A percentile compares a stretch with the other conserved stretches of the same genome.
phyloP scores from a whole-genome alignment of 2,888 invertebrate species.

The Salpingus planirostris region DNA sequence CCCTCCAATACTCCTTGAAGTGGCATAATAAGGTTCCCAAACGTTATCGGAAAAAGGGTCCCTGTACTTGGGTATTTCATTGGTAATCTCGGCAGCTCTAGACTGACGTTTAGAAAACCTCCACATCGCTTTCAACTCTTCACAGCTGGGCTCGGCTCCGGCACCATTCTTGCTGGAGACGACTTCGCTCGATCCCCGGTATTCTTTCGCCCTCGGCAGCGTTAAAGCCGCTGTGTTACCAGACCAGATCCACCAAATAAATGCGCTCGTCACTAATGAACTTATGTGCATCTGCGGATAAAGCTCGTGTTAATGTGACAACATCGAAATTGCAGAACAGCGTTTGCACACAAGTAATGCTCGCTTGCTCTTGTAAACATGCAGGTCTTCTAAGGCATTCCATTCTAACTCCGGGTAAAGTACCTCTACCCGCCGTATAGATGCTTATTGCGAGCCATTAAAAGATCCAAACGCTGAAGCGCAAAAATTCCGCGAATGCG shows the following conservation, averaged over 20 bases:
- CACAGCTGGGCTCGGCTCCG: constrained; percentile 70
- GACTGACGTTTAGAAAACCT: constrained; percentile 83
- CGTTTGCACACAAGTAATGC: constrained; percentile 1
- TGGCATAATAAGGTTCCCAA: constrained; percentile 58
- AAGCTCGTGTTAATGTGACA: neutral
- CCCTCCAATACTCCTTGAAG: constrained; percentile 48
- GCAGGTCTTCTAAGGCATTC: constrained; percentile 6
- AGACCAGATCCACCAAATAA: constrained; percentile 28
- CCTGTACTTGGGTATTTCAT: constrained; percentile 74
- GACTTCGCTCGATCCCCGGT: constrained; percentile 31
- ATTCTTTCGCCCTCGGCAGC: constrained; percentile 30
- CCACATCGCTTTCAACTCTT: constrained; percentile 86
- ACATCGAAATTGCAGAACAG: too few relatives aligned
- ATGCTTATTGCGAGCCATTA: too few relatives aligned
- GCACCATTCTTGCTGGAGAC: constrained; percentile 36
- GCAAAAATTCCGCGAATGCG: too few relatives aligned
- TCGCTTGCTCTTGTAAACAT: constrained; percentile 9
- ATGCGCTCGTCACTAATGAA: constrained; percentile 24
- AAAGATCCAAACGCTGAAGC: too few relatives aligned
- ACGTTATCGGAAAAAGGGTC: constrained; percentile 76
- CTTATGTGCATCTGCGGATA: constrained; percentile 32
- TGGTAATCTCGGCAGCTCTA: constrained; percentile 76
- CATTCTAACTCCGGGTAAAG: too few relatives aligned
- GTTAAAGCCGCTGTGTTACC: constrained; percentile 28
- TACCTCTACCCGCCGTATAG: too few relatives aligned